Conservation (phyloP, 2,888 invertebrate species). For the Venusia cambrica region DNA sequence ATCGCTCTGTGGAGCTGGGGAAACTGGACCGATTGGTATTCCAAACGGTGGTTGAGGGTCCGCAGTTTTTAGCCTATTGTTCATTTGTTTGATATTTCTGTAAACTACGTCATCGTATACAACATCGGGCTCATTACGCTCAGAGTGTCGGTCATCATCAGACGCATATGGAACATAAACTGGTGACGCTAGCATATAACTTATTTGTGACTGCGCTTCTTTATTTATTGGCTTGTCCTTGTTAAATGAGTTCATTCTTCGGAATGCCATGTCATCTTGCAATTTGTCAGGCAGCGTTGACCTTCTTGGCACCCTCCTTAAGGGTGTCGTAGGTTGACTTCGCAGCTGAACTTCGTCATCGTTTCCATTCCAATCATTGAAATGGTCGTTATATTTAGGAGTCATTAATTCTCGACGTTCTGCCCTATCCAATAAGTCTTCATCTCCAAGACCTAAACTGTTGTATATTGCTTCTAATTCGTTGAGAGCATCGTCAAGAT, state of each 20-base stretch:
- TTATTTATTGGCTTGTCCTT: conserved; percentile 72
- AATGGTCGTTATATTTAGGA: conserved; percentile 69
- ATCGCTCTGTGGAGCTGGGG: conserved; percentile 89
- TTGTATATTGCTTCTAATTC: conserved; percentile 96
- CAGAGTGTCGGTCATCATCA: conserved; percentile 75
- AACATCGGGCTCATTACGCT: conserved; percentile 89
- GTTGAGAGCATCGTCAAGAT: conserved; percentile 92
- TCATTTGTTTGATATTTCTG: conserved; percentile 89
- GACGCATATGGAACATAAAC: conserved; percentile 78
- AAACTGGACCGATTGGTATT: conserved; percentile 92
- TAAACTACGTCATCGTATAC: conserved; percentile 92
- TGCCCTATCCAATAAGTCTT: conserved; percentile 89
- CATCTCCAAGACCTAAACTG: conserved; percentile 91
- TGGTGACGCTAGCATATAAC: conserved; percentile 87
- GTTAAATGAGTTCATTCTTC: conserved; percentile 83
- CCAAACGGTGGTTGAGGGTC: conserved; percentile 95
- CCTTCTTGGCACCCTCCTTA: conserved; percentile 60
- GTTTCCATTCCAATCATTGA: conserved; percentile 77
- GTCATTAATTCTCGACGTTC: conserved; percentile 86
- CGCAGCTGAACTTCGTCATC: conserved; percentile 68
- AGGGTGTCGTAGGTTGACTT: conserved; percentile 72
- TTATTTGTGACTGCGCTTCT: conserved; percentile 74
- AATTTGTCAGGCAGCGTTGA: conserved; percentile 83
- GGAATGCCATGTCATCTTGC: conserved; percentile 90
- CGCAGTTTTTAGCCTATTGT: conserved; percentile 84